Conservation (phyloP, 1,140 invertebrate genomes). For the Musca domestica region DNA sequence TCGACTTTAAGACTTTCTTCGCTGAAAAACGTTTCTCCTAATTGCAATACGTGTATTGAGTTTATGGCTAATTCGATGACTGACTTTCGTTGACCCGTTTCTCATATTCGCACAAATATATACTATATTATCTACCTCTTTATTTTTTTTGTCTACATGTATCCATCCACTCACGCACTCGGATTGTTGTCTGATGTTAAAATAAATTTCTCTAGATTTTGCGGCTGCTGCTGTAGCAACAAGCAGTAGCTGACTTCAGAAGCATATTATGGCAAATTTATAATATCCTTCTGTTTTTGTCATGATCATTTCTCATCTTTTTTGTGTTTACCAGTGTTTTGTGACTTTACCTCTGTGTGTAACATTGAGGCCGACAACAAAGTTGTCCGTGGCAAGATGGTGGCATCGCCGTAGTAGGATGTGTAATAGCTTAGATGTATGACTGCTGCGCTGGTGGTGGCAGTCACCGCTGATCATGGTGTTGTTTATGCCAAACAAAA, state of each 20-base stretch:
- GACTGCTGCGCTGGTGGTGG: not conserved
- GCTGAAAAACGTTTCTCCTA: too few relatives aligned
- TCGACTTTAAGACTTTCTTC: too few relatives aligned
- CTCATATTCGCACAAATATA: too few relatives aligned
- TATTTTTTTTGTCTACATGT: too few relatives aligned
- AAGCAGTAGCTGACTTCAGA: conserved; percentile 15
- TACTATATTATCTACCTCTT: too few relatives aligned
- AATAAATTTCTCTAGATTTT: not conserved
- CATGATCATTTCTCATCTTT: conserved; percentile 21
- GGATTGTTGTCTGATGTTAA: too few relatives aligned
- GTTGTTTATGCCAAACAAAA: conserved; percentile 19
- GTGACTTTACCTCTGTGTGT: not conserved
- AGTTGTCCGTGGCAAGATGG: not conserved
- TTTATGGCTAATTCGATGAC: too few relatives aligned
- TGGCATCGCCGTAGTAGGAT: not conserved
- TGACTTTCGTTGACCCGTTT: too few relatives aligned
- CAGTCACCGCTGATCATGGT: not conserved
- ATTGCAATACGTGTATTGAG: too few relatives aligned
- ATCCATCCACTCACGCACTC: too few relatives aligned
- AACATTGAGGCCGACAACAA: too few relatives aligned
- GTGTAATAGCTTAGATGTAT: not conserved
- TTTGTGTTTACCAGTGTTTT: not conserved
- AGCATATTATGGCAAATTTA: conserved; percentile 22
- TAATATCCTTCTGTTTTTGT: conserved; percentile 22
- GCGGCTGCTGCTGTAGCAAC: not conserved